Percentiles rank a stretch among this genome's conserved stretches.
phyloP scores from a whole-genome alignment of 2,113 vertebrate species.

The Pyxicephalus adspersus region DNA sequence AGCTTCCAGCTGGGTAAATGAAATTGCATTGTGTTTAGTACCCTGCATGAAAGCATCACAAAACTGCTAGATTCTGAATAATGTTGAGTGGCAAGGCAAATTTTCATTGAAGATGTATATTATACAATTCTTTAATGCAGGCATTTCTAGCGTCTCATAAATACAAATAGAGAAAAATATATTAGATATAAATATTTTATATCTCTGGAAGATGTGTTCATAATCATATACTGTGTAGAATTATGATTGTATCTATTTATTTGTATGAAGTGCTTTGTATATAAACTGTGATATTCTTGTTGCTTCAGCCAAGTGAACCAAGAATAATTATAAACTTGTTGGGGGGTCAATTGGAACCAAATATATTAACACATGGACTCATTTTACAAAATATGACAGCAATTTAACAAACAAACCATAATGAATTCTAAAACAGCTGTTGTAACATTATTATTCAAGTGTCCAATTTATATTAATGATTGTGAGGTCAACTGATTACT shows the following conservation, averaged over 20 bases:
- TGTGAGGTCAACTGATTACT: background rate
- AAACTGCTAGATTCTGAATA: background rate
- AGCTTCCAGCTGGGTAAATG: background rate
- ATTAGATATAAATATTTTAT: conserved; percentile 23
- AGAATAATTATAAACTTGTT: background rate
- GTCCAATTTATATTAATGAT: background rate
- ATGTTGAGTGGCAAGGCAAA: background rate
- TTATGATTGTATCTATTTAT: conserved; percentile 2
- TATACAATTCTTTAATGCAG: conserved; percentile 1
- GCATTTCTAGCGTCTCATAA: background rate
- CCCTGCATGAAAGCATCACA: background rate
- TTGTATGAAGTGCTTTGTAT: background rate
- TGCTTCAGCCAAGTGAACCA: background rate
- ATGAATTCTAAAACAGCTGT: background rate
- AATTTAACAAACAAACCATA: conserved; percentile 19
- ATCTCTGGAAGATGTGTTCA: background rate
- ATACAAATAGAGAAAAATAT: background rate
- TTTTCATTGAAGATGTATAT: background rate
- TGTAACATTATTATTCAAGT: background rate
- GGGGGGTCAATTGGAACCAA: background rate
- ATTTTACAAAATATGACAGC: background rate
- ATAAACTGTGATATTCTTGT: background rate
- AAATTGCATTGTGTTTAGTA: conserved; percentile 10
- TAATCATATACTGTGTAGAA: background rate
- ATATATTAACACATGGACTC: background rate